Percentiles rank a stretch among this genome's conserved stretches.
phyloP scores from a whole-genome alignment of 1,140 invertebrate genomes.

The Achatina immaculata region DNA sequence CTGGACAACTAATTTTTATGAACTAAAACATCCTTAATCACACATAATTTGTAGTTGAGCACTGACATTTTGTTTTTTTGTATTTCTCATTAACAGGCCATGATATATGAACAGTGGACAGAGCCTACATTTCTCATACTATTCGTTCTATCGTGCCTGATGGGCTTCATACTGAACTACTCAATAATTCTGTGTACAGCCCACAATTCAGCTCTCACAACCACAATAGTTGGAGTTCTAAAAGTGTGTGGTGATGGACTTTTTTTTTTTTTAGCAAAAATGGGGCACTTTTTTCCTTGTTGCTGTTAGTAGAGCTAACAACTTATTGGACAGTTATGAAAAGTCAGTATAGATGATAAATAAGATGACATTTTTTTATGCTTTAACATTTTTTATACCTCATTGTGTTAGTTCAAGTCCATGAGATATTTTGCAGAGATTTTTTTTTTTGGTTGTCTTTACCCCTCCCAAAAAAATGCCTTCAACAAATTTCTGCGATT shows the following conservation, averaged over 20 bases:
- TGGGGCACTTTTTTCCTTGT: neutral
- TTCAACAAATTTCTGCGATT: no score
- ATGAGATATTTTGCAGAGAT: no score
- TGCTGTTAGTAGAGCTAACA: neutral
- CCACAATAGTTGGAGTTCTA: conserved; percentile 93
- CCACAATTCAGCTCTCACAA: conserved; percentile 97
- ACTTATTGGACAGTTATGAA: neutral
- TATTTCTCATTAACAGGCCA: conserved; percentile 69
- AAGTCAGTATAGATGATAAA: neutral
- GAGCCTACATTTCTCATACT: conserved; percentile 84
- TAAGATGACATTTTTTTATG: no score
- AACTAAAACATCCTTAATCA: no score
- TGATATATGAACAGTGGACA: conserved; percentile 81
- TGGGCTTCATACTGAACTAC: conserved; percentile 97
- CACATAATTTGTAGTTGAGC: no score
- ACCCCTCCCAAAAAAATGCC: no score
- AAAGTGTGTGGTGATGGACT: conserved; percentile 55
- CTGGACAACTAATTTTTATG: no score
- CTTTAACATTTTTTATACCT: no score
- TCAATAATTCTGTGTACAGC: conserved; percentile 95
- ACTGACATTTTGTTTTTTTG: no score
- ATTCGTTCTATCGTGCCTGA: conserved; percentile 92
- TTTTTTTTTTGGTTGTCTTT: no score
- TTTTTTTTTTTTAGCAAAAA: neutral
- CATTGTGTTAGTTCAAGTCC: no score